Evolutionary conservation across 2,113 vertebrate species (phyloP), one percentile per base, ranked within the genome.

Genomic region (Aplodontia rufa): DNA sequence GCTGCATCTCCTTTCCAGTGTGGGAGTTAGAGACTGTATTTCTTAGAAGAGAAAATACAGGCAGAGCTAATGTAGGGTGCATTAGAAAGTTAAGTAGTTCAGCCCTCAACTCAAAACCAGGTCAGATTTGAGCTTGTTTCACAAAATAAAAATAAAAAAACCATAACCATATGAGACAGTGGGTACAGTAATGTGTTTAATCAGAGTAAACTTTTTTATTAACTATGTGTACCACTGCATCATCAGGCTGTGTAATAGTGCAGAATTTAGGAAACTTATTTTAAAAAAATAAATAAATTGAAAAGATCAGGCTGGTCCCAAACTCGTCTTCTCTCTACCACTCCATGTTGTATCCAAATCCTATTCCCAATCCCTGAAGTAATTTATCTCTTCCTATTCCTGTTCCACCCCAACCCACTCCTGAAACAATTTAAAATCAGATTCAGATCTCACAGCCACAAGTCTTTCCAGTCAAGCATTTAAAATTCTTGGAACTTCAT

Each of bases 401-500:
- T 64, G 30, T 60, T 79, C 45, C 12, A 74, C 68, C 68, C 35
- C 12, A 60, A 53, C 30, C 60, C 64, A 71, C 68, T 74, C 80
- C 60, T 3, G 12, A 96, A 96, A 95, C 60, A 90, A 86, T 40
- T 72, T 14, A 95, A 90, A 95, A 51, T 78, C 74, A 90, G 96
- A 80, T 45, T 97, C 81, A 40, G 81, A 71, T 97, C 93, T 97
- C 94, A 96, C 12, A 30, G 89, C 64, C 85, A 87, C 60, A 64
- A 49, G 80, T 95, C 94, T 80, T 97, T 91, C 96, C 97, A 93
- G 96, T 97, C 97, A 96, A 82, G 71, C 81, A 93, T 90, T 94
- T 93, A 94, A 51, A 89, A 93, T 86, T 96, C 95, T 96, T 93
- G 88, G 97, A 98, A 87, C 93, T 64, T 85, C 95, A 92, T 83